Base-by-base conservation (phyloP, 2,797 vertebrate genomes). In the Cetoscarus ocellatus region DNA sequence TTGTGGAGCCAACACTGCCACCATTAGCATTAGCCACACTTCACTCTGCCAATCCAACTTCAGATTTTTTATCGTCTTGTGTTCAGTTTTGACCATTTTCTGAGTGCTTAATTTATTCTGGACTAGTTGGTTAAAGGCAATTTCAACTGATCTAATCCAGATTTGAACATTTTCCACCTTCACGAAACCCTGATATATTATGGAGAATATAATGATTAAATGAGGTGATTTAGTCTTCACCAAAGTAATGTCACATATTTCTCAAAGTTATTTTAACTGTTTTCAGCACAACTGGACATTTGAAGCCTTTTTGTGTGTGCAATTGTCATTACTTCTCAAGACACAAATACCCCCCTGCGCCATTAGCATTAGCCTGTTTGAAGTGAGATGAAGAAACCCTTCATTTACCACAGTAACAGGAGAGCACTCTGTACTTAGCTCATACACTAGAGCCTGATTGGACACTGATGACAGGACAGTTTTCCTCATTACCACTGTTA, bases 301-400 rank as follows among this genome's bases (percentile, higher is more conserved):
- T 39, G 43, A 19, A 15, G 64, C 42, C n/a, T 2, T 54, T 52
- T 79, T 64, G 38, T 58, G 40, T 57, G 13, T 0, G n/a, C 62
- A 61, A 49, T 35, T 64, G 15, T 70, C 66, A 50, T 80, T 71
- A 64, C 43, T 65, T 19, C 8, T 34, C 44, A 17, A 55, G 45
- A 17, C 63, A 36, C 45, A 60, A 73, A 48, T 52, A 55, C 13
- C 8, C 11, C 51, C 19, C 40, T 38, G 38, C 72, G 61, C 53
- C 55, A 64, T 60, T 49, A 38, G 61, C 56, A 11, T 13, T 3
- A n/a, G 55, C 34, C 55, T 70, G 66, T 86, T 81, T 81, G 76
- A 62, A 71, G 74, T 83, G 64, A 63, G 68, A 54, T 76, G 52
- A 70, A 79, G 57, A 64, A 80, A 80, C 79, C 82, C 59, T 62